phyloP scores from a whole-genome alignment of 2,113 vertebrate species.

The Oreocharis arfaki region DNA sequence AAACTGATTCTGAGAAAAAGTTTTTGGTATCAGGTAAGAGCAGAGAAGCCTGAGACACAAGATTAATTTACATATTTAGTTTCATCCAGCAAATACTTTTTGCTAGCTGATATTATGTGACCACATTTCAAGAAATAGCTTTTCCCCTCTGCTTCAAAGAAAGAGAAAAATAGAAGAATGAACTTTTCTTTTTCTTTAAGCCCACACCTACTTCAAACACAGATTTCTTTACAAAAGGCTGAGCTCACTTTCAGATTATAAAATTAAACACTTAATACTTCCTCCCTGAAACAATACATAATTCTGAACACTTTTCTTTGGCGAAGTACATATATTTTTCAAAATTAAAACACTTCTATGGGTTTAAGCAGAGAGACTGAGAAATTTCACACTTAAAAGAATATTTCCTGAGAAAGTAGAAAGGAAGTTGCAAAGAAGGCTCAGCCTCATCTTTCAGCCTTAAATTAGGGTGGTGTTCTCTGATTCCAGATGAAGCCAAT shows the following conservation, averaged over 20 bases:
- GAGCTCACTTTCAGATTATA: neutral
- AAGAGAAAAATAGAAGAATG: neutral
- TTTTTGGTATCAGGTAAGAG: neutral
- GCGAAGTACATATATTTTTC: neutral
- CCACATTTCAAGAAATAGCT: neutral
- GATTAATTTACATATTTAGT: neutral
- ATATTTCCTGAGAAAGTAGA: neutral
- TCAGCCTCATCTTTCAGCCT: neutral
- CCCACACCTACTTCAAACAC: neutral
- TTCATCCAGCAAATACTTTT: neutral
- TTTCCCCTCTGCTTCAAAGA: neutral
- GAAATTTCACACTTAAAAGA: neutral
- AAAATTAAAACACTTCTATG: neutral
- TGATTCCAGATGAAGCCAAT: neutral
- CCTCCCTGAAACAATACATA: neutral
- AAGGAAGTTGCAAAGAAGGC: neutral
- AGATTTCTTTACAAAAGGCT: neutral
- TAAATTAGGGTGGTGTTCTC: neutral
- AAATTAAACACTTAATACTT: neutral
- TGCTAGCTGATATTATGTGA: neutral
- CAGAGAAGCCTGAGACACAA: neutral
- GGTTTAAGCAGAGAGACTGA: neutral
- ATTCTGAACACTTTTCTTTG: neutral
- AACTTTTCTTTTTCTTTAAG: neutral
- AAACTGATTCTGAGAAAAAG: neutral